Evolutionary conservation across 2,113 vertebrate genomes (phyloP), one percentile per base, ranked within the genome.

Genomic region (Pyrgilauda ruficollis): DNA sequence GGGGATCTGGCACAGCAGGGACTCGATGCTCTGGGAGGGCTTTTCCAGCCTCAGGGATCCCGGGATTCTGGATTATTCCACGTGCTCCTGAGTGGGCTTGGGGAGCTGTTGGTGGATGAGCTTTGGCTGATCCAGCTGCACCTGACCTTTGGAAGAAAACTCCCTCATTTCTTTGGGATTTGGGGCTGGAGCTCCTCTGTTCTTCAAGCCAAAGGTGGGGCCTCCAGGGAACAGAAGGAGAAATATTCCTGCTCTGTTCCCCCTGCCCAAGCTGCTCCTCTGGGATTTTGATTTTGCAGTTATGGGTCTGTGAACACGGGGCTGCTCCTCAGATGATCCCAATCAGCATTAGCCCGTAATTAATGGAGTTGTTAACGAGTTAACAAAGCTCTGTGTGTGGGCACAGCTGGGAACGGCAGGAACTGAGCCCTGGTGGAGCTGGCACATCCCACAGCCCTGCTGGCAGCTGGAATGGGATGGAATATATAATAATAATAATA

Each of bases 321-420:
- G 41, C 64, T 81, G 63, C 70, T 92, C 68, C 77, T 76, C 68
- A 27, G 58, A 41, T 83, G 73, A 93, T 63, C 69, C 62, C 89
- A 88, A 89, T 82, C 27, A 41, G 9, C 24, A 27, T 76, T 49
- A 63, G 47, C 58, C 68, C 59, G 68, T 93, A 94, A 94, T 96
- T 89, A 96, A 73, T 43, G 31, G 84, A 11, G 59, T 30, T 80
- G 83, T 93, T 92, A 49, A 41, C 19, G 23, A 88, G 61, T 58
- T 90, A 52, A 24, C 61, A 68, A 15, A 93, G 92, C 79, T 72
- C 74, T 49, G 86, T 41, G 69, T 33, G 30, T 33, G 53, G 81
- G 35, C 50, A 76, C 91, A 95, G 91, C 90, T 84, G 94, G 68
- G 86, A n/a, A 47, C 10, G 68, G 82, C 95, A 74, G 76, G 35